These are phyloP conservation scores for Pygoscelis adeliae DNA, from an alignment of 2,113 vertebrate genomes.

Conservation along the genomic window DNA sequence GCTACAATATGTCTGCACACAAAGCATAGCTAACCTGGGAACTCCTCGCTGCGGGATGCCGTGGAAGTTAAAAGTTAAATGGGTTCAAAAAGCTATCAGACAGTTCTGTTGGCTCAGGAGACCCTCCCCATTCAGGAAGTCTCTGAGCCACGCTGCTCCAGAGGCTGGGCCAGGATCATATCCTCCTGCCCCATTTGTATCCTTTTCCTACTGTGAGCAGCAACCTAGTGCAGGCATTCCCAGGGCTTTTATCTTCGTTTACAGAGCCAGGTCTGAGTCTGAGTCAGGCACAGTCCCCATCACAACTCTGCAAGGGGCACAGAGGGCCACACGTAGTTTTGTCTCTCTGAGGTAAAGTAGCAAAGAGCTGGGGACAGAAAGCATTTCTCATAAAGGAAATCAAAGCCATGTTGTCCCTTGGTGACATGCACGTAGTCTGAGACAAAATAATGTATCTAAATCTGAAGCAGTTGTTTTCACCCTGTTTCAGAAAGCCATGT, in stretches of 20 bases:
- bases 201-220: not conserved
- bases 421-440: slow-evolving; percentile 9
- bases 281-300: not conserved
- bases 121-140: not conserved
- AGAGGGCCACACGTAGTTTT: not conserved
- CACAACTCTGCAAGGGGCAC: not conserved
- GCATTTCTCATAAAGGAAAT: not conserved
- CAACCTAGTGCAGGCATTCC: not conserved
- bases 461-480: slow-evolving; percentile 15
- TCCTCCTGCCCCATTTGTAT: not conserved
- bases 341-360: not conserved
- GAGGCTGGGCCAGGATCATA: not conserved
- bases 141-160: not conserved
- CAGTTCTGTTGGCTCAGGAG: fast-evolving
- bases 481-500: slow-evolving; percentile 16
- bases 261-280: not conserved
- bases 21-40: not conserved
- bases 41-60: not conserved
- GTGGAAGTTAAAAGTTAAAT: not conserved
- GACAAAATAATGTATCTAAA: slow-evolving; percentile 10
- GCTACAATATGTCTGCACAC: not conserved
- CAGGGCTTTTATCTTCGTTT: not conserved
- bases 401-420: not conserved
- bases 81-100: not conserved
- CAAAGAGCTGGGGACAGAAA: not conserved